phyloP scores from a whole-genome alignment of 2,888 invertebrate genomes.

The Acrobasis repandana region DNA sequence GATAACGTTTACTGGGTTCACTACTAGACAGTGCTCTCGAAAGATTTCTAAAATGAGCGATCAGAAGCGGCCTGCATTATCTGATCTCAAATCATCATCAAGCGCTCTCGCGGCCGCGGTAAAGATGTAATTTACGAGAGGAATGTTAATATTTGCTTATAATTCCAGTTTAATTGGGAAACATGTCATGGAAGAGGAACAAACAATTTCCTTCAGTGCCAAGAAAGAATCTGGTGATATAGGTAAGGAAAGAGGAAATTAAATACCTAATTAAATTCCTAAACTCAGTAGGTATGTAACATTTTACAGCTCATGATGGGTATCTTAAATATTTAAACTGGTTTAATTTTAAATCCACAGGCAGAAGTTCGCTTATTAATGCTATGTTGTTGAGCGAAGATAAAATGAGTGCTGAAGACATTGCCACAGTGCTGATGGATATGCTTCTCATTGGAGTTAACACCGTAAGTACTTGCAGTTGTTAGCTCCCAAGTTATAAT shows the following conservation, averaged over 20 bases:
- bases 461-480: slow-evolving; percentile 67
- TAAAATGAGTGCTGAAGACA: slow-evolving; percentile 82
- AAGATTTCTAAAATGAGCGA: too few relatives aligned
- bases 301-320: too few relatives aligned
- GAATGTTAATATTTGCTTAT: not conserved
- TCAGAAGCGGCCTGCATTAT: too few relatives aligned
- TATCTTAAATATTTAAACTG: slow-evolving; percentile 6
- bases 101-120: too few relatives aligned
- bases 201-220: slow-evolving; percentile 49
- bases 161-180: slow-evolving; percentile 82
- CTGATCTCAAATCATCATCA: too few relatives aligned
- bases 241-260: slow-evolving; percentile 37
- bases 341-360: slow-evolving; percentile 29
- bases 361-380: slow-evolving; percentile 69
- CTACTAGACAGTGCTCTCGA: too few relatives aligned
- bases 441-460: slow-evolving; percentile 86
- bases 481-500: too few relatives aligned
- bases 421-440: slow-evolving; percentile 85
- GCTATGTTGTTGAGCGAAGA: slow-evolving; percentile 80
- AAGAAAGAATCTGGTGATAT: slow-evolving; percentile 38
- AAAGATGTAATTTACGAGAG: too few relatives aligned
- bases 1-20: too few relatives aligned
- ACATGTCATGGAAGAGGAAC: slow-evolving; percentile 78
- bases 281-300: too few relatives aligned
- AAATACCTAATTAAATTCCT: too few relatives aligned